phyloP scores from a whole-genome alignment of 2,113 vertebrate genomes.

The Empidonax traillii region DNA sequence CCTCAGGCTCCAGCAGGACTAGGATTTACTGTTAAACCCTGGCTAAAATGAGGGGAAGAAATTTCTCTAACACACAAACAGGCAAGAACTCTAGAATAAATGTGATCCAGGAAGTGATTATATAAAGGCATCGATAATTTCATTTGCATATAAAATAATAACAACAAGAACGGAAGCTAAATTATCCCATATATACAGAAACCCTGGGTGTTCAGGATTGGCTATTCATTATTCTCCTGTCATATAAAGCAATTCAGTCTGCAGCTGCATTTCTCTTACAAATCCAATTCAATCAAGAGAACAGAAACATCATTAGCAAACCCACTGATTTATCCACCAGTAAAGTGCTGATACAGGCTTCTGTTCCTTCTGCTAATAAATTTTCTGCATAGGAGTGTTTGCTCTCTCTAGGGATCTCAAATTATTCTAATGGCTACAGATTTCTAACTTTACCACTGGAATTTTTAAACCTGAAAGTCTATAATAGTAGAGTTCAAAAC shows the following conservation, averaged over 20 bases:
- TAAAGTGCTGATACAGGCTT: slow-evolving; percentile 54
- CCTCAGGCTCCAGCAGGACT: background rate
- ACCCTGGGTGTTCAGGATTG: slow-evolving; percentile 11
- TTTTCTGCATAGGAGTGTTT: background rate
- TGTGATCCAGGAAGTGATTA: slow-evolving; percentile 33
- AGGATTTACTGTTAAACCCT: slow-evolving; percentile 2
- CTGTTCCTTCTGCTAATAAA: slow-evolving; percentile 48
- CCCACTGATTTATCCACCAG: slow-evolving; percentile 47
- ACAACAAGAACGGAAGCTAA: slow-evolving; percentile 17
- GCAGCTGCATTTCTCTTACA: slow-evolving; percentile 61
- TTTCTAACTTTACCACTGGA: background rate
- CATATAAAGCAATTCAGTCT: slow-evolving; percentile 52
- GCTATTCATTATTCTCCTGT: slow-evolving; percentile 47
- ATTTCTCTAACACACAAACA: background rate
- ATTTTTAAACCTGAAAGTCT: background rate
- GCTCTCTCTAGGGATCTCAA: background rate
- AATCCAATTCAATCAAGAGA: slow-evolving; percentile 58
- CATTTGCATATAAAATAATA: slow-evolving; percentile 63
- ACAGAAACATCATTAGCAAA: slow-evolving; percentile 59
- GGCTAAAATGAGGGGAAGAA: background rate
- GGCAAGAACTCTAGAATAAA: slow-evolving; percentile 13
- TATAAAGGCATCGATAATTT: slow-evolving; percentile 28
- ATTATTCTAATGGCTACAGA: slow-evolving; percentile 21
- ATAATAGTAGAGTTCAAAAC: background rate
- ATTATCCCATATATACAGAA: slow-evolving; percentile 24